Evolutionary conservation across 2,797 vertebrate genomes (phyloP), one percentile per base, ranked within the genome.

Genomic region (Cheirogaleus major): DNA sequence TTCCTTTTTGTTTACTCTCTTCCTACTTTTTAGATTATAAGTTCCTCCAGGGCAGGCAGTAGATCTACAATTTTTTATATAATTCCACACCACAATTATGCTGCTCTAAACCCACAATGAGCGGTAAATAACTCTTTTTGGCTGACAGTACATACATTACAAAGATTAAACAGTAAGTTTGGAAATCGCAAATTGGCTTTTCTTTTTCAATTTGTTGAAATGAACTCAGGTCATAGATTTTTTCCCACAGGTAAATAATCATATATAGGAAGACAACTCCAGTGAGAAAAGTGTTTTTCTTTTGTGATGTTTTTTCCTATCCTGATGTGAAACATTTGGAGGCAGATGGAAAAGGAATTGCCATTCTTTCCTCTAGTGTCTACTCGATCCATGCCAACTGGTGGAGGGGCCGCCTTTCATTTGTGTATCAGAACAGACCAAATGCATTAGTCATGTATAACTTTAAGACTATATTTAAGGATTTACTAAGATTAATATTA

Each of bases 1-100:
- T 95, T 94, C 59, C 89, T 85, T 94, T 93, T 87, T 91, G 20
- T 94, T 96, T 90, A 97, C 15, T 59, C 32, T 94, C 59, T 95
- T 87, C 50, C 27, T 59, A 75, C 61, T 63, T 93, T 96, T 96
- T 82, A 93, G 92, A 97, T 95, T 96, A 43, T 93, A 97, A 97
- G 18, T 96, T 97, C 67, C 96, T 97, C n/a, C 43, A 96, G 80
- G 95, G 59, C 79, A 97, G 86, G 85, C 80, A 87, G 22, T 65
- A 94, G 73, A 43, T 65, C n/a, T 92, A 35, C 27, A 65, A 38
- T 89, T 92, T 96, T 95, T 94, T 85, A 81, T 82, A 59, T 25
- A 76, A 93, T 73, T 91, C 45, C 79, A 55, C 52, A 72, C 32
- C 93, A 82, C 93, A 92, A 95, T 91, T 76, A 89, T 55, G 82